These are phyloP conservation scores for Rhinichthys klamathensis DNA, from an alignment of 2,113 vertebrate genomes.

Conservation along the genomic window DNA sequence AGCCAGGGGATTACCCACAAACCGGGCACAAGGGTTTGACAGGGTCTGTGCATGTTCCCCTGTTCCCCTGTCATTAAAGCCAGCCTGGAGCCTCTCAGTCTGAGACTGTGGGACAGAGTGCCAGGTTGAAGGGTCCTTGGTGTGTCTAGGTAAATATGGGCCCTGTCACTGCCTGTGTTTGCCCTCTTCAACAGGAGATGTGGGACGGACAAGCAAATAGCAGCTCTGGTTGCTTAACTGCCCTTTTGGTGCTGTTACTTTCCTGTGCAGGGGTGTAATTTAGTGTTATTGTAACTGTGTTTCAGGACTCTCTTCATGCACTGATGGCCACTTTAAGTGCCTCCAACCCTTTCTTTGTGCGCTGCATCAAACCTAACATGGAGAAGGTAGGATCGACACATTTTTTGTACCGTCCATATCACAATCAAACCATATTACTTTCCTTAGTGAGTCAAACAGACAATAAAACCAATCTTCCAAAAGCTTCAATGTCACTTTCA, in stretches of 20 bases:
- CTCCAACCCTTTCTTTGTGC: conserved; percentile 92
- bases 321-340: conserved; percentile 89
- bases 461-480: not conserved
- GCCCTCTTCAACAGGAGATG: conserved; percentile 3
- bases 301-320: conserved; percentile 90
- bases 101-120: conserved; percentile 60
- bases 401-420: not conserved
- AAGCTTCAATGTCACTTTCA: not conserved
- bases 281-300: conserved; percentile 57
- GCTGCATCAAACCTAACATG: conserved; percentile 94
- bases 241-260: conserved; percentile 50
- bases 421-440: not conserved
- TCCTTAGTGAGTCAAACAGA: not conserved
- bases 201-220: conserved; percentile 16
- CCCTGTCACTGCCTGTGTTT: conserved; percentile 24
- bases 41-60: conserved; percentile 67
- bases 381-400: conserved; percentile 79
- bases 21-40: conserved; percentile 72
- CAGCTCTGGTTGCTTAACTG: conserved; percentile 25
- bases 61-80: conserved; percentile 64
- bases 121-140: conserved; percentile 64
- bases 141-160: conserved; percentile 27
- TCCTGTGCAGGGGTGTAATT: conserved; percentile 37
- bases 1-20: conserved; percentile 74
- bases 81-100: conserved; percentile 73